Base-by-base conservation (phyloP, 2,113 vertebrate genomes). In the Elanus axillaris region DNA sequence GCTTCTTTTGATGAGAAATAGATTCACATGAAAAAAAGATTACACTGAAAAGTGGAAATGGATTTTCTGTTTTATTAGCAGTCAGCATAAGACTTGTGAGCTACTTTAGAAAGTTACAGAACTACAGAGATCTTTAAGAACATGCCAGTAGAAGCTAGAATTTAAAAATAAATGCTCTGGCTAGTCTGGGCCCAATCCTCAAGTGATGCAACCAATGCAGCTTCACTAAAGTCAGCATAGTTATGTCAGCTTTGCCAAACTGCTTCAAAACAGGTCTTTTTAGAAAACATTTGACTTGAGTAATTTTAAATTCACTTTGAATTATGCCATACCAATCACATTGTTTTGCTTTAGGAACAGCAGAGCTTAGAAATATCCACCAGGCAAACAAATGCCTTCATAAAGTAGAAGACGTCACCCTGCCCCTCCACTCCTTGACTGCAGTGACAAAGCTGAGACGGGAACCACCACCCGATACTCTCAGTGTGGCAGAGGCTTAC, bases 11-110 rank as follows among this genome's bases (percentile, higher is more conserved):
- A 93, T 94, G 86, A 96, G 94, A 95, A 97, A 94, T 64, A 91
- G 59, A 95, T 92, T 95, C 63, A 15, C 89, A 96, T 96, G 83
- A 96, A 97, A 97, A 94, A 96, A 96, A 95, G 91, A 96, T 96
- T 95, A 95, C 81, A 91, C 71, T 95, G 91, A 93, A 95, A 95
- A 96, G 95, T 92, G 84, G 89, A 96, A 95, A 88, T 59, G 45
- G 74, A 79, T 90, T 87, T 95, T 93, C 91, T 94, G 64, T 81
- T 97, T 80, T 93, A 96, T 93, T 96, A 94, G 76, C 69, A 97
- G 81, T 55, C 81, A 88, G 84, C 73, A 43, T 88, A 81, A 83
- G 84, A 78, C 91, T 96, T 94, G 89, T 67, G 75, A 94, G 72
- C 75, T 95, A 67, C 95, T 97, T 89, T 31, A 91, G 73, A 94